Evolutionary conservation across 2,888 invertebrate genomes (phyloP).

Genomic region (Micropterix aruncella): DNA sequence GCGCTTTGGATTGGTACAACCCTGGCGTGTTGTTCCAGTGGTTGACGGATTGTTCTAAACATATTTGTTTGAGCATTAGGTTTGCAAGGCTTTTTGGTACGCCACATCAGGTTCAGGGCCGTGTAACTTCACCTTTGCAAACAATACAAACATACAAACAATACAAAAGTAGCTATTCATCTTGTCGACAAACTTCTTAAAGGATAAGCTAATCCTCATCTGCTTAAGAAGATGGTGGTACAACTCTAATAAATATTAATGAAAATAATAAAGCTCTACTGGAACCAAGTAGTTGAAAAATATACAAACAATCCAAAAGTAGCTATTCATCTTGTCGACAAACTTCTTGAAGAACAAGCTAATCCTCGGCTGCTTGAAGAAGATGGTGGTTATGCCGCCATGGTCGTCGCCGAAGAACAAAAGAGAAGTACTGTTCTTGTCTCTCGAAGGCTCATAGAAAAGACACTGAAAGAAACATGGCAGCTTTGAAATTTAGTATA

Average conservation of each 20-base stretch:
- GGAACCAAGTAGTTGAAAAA: too few relatives aligned
- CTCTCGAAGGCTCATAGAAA: slow-evolving; percentile 24
- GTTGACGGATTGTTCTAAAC: too few relatives aligned
- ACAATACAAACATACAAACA: slow-evolving; percentile 27
- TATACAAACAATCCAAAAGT: slow-evolving; percentile 42
- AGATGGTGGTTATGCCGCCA: slow-evolving; percentile 34
- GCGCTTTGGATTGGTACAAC: too few relatives aligned
- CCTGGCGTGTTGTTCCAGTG: too few relatives aligned
- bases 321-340: slow-evolving; percentile 37
- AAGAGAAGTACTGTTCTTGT: slow-evolving; percentile 19
- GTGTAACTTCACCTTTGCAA: too few relatives aligned
- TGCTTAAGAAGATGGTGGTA: too few relatives aligned
- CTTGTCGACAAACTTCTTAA: slow-evolving; percentile 35
- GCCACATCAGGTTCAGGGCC: too few relatives aligned
- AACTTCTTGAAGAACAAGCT: slow-evolving; percentile 37
- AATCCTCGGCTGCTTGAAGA: slow-evolving; percentile 37
- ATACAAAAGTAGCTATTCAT: slow-evolving; percentile 44
- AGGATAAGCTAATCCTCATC: slow-evolving; percentile 34
- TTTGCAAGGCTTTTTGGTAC: too few relatives aligned
- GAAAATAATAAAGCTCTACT: too few relatives aligned
- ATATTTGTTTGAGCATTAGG: too few relatives aligned
- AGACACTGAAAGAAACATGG: slow-evolving; percentile 31
- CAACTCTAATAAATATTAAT: too few relatives aligned
- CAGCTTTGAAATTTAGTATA: slow-evolving; percentile 1
- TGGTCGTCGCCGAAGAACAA: slow-evolving; percentile 40